A percentile compares a stretch with the other conserved stretches of the same genome.
These are phyloP conservation scores for Eristalinus sepulchralis DNA, from an alignment of 2,888 invertebrate species.

Conservation along the genomic window DNA sequence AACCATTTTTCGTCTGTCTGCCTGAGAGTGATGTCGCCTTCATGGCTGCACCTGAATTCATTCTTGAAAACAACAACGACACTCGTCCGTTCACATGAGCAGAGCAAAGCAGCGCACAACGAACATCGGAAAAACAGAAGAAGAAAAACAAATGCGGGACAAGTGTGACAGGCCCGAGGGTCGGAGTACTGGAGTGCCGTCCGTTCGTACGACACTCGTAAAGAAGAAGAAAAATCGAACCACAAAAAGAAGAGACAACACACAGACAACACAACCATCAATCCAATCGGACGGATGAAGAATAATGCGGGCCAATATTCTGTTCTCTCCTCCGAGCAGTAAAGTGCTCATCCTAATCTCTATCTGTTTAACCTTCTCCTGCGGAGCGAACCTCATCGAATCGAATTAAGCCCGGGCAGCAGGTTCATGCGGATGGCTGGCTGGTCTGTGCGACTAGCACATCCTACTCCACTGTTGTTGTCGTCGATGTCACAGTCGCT, in stretches of 20 bases:
- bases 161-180: constrained; percentile 53
- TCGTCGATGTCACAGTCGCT: constrained; percentile 2
- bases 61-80: constrained; percentile 20
- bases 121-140: neutral
- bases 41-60: constrained; percentile 66
- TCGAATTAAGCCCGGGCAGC: constrained; percentile 60
- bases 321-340: constrained; percentile 21
- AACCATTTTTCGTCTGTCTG: constrained; percentile 30
- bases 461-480: neutral
- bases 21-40: constrained; percentile 50
- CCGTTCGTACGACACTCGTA: constrained; percentile 20
- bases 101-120: neutral
- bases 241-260: constrained; percentile 1
- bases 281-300: constrained; percentile 58
- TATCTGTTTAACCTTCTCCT: constrained; percentile 10
- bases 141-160: constrained; percentile 59
- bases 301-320: constrained; percentile 70
- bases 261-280: constrained; percentile 50
- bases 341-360: constrained; percentile 3
- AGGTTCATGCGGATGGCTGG: constrained; percentile 41
- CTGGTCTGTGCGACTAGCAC: neutral
- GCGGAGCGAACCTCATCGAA: constrained; percentile 50
- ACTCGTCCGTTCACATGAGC: constrained; percentile 8
- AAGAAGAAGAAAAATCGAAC: constrained; percentile 40
- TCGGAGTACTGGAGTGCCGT: constrained; percentile 18